A percentile compares a stretch with the other conserved stretches of the same genome.
Conservation (phyloP, 1,140 invertebrate species). For the Oncopodura yosiiana region DNA sequence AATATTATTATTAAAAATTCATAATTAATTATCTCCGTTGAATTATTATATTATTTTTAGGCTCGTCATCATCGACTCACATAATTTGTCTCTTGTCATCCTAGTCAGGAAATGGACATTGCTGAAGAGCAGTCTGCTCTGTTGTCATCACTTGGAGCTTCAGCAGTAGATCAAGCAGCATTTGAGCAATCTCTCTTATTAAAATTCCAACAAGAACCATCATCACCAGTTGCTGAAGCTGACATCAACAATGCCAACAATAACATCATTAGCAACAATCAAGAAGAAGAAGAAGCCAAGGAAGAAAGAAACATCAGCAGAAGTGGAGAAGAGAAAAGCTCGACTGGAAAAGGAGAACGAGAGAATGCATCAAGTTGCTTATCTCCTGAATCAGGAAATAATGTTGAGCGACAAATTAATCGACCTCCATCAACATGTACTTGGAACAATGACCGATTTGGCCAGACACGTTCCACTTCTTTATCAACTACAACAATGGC, state of each 20-base stretch:
- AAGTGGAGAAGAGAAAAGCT: neutral
- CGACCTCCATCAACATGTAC: too few species aligned
- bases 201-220: constrained; percentile 11
- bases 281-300: constrained; percentile 5
- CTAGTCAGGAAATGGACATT: neutral
- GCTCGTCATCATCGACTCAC: too few species aligned
- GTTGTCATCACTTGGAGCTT: constrained; percentile 22
- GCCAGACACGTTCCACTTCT: neutral
- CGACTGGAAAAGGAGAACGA: neutral
- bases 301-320: neutral
- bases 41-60: too few species aligned
- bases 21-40: too few species aligned
- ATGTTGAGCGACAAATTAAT: too few species aligned
- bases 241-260: neutral
- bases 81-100: too few species aligned
- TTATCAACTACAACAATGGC: neutral
- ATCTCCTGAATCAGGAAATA: too few species aligned
- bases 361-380: too few species aligned
- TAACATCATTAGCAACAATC: too few species aligned
- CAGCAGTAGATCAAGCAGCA: constrained; percentile 12
- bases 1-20: too few species aligned
- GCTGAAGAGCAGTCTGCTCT: constrained; percentile 9
- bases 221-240: neutral
- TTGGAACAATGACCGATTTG: too few species aligned
- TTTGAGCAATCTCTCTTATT: constrained; percentile 20